Conservation (phyloP, 2,797 vertebrate genomes). For the Eulemur coronatus region DNA sequence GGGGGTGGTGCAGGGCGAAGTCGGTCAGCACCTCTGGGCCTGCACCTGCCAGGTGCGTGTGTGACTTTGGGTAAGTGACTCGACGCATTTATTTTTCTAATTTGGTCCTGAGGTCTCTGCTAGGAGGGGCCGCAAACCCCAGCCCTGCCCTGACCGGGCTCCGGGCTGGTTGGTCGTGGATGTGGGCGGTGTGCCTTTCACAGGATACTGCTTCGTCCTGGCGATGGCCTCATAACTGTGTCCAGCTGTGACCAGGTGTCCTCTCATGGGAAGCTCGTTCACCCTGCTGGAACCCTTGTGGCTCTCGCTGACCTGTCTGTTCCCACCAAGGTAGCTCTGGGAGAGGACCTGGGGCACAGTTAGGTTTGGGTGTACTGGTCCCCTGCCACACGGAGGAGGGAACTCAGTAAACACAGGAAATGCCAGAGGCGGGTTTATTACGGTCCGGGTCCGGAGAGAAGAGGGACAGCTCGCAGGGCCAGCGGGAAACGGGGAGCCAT, state of each 20-base stretch:
- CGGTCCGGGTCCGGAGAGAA: background rate
- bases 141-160: background rate
- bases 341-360: background rate
- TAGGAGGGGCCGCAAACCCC: background rate
- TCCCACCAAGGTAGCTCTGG: background rate
- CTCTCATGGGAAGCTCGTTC: background rate
- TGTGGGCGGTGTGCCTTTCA: background rate
- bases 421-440: background rate
- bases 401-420: background rate
- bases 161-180: background rate
- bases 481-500: background rate
- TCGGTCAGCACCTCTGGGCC: accelerated
- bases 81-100: background rate
- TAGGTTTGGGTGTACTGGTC: background rate
- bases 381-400: no score
- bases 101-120: background rate
- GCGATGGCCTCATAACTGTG: background rate
- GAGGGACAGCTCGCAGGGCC: background rate
- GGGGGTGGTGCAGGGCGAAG: background rate
- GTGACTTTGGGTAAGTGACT: background rate
- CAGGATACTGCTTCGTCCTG: no score
- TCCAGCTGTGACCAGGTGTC: background rate
- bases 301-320: background rate
- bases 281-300: background rate
- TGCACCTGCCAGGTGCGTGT: accelerated